Evolutionary conservation across 1,140 invertebrate species (phyloP), one percentile per base, ranked within the genome.

Genomic region (Chymomyza costata): DNA sequence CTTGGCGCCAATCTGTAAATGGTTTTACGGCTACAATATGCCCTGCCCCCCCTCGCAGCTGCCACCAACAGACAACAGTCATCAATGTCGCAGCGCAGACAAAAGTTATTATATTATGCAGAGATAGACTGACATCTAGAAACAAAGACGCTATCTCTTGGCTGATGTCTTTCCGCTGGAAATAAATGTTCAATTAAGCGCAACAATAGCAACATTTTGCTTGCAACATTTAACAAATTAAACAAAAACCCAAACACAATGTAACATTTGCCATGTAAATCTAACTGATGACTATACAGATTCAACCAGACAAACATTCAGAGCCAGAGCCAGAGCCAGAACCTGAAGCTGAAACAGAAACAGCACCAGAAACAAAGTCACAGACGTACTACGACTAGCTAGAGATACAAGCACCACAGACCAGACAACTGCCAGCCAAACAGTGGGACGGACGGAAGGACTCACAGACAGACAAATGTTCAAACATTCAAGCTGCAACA

Each of bases 91-190:
- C 48, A 18, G 28, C 19, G 39, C 67, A 61, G 44, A 62, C 56
- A 46, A 56, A 38, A 61, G 60, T 61, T 71, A 71, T 71, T 70
- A 49, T 62, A 71, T 65, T 61, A 70, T 65, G 41, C 65, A 68
- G 45, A 25, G 25, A 21, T n/a, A 21, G 32, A 11, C 17, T 37
- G n/a, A 16, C n/a, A 25, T 28, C 11, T 15, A 13, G 8, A 0
- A 3, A 11, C 16, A 6, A 2, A 1, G 3, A 48, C n/a, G n/a
- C n/a, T n/a, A n/a, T n/a, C 39, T 53, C 25, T 16, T 25, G 16
- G 31, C 41, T 30, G 25, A 21, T 51, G 47, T 48, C 43, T 40
- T 46, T 54, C 44, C 16, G 37, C 41, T 16, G 14, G 41, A 38
- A 64, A 60, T 46, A 56, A 65, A 46, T 61, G 60, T 56, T 70